Evolutionary conservation across 1,140 invertebrate species (phyloP).

Genomic region (Antheraea mylitta): DNA sequence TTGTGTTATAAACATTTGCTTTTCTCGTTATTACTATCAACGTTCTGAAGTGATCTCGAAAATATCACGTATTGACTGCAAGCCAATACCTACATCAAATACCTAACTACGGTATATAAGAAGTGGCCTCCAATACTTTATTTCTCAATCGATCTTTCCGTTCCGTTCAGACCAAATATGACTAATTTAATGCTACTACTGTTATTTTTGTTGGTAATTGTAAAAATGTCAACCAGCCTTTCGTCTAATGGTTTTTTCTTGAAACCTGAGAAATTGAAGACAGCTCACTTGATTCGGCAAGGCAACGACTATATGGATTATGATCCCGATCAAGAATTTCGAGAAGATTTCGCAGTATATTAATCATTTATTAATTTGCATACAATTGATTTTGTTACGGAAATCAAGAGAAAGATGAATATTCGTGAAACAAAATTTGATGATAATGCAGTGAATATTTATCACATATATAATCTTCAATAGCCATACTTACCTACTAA

Average conservation of each 20-base stretch:
- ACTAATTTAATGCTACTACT: background rate
- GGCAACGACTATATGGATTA: constrained; percentile 58
- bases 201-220: background rate
- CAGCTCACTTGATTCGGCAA: constrained; percentile 14
- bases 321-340: constrained; percentile 32
- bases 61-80: constrained; percentile 7
- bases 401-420: background rate
- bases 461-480: background rate
- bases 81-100: background rate
- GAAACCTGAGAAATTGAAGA: constrained; percentile 51
- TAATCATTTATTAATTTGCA: background rate
- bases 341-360: constrained; percentile 14
- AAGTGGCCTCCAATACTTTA: background rate
- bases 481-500: background rate
- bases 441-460: background rate
- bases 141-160: constrained; percentile 3
- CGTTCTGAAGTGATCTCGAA: constrained; percentile 1
- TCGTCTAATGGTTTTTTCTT: constrained; percentile 43
- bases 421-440: background rate
- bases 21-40: constrained; percentile 4
- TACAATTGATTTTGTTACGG: background rate
- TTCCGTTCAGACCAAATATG: background rate
- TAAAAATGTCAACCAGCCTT: background rate
- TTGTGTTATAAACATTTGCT: constrained; percentile 8
- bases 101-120: constrained; percentile 5